Evolutionary conservation across 2,888 invertebrate species (phyloP).

Genomic region (Diploptera punctata): DNA sequence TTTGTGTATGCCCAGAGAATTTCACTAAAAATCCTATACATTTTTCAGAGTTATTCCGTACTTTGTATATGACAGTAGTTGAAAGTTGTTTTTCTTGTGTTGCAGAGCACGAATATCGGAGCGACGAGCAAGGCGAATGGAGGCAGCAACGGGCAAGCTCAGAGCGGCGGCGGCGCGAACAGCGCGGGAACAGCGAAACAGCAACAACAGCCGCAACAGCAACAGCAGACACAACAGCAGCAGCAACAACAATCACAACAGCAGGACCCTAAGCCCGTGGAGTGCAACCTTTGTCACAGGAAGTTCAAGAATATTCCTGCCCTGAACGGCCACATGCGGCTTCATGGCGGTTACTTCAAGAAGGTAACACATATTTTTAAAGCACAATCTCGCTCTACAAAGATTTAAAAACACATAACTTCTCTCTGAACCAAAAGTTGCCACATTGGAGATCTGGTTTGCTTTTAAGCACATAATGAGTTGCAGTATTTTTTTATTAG

Average conservation of each 20-base stretch:
- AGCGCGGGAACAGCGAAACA: conserved; percentile 55
- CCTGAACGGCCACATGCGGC: conserved; percentile 96
- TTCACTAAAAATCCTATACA: no score
- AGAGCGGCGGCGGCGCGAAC: conserved; percentile 51
- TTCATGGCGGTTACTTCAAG: conserved; percentile 97
- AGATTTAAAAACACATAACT: no score
- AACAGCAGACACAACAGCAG: conserved; percentile 28
- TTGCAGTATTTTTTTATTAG: no score
- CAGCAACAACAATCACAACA: conserved; percentile 26
- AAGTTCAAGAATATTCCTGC: conserved; percentile 98
- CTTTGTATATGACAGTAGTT: no score
- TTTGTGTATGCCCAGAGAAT: no score
- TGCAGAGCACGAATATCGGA: conserved; percentile 36
- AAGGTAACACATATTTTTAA: conserved; percentile 66
- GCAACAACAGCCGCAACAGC: conserved; percentile 43
- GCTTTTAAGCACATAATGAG: no score
- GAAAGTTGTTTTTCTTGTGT: no score
- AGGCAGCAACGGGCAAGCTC: conserved; percentile 26
- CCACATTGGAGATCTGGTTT: no score
- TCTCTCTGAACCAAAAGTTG: no score
- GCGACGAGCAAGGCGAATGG: conserved; percentile 33
- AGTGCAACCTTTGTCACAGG: conserved; percentile 93
- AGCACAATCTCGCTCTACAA: no score
- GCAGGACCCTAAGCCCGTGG: conserved; percentile 79
- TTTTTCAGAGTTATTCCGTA: no score